Base-by-base conservation (phyloP, 2,113 vertebrate genomes). In the Oryzias woworae region DNA sequence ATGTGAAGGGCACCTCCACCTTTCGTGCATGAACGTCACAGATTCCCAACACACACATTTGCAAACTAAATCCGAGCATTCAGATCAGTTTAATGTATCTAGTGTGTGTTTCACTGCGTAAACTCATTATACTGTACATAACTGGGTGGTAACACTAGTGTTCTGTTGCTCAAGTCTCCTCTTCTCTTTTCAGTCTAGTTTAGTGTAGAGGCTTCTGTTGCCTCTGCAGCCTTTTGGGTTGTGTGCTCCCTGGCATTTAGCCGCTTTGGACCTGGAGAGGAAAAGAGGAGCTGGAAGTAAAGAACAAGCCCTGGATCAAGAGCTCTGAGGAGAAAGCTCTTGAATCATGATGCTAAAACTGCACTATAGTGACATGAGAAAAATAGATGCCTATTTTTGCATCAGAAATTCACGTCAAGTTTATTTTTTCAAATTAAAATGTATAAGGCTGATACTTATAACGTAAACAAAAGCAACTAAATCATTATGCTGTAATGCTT, bases 141-240 rank as follows among this genome's bases (percentile, higher is more conserved):
- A 72, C 65, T 75, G 22, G 43, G 66, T 61, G 80, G 48, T 57
- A 69, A 47, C 73, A 43, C 73, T 74, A 41, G 71, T 66, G 61
- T 77, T 85, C 68, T 69, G 68, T 81, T 84, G 82, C 84, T 75
- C 77, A 67, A 73, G 68, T 31, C 68, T 76, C 65, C 80, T 85
- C 76, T 73, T 81, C 80, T 77, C 63, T 58, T 89, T 84, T 87
- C 84, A 86, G 74, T 79, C 79, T 65, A 66, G 72, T 45, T 89
- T 85, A 87, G 74, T 47, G 74, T 53, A 66, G 69, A 79, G 60
- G 69, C 55, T 80, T 70, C 72, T 72, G 58, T 60, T 62, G 69
- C 26, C 26, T 28, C 78, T 64, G 67, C 80, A 71, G 78, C 22
- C 31, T 69, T 76, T 82, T 86, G 82, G 10, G 82, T 82, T 81